Conservation (phyloP, 2,113 vertebrate species). For the Myanophis thanlyinensis region DNA sequence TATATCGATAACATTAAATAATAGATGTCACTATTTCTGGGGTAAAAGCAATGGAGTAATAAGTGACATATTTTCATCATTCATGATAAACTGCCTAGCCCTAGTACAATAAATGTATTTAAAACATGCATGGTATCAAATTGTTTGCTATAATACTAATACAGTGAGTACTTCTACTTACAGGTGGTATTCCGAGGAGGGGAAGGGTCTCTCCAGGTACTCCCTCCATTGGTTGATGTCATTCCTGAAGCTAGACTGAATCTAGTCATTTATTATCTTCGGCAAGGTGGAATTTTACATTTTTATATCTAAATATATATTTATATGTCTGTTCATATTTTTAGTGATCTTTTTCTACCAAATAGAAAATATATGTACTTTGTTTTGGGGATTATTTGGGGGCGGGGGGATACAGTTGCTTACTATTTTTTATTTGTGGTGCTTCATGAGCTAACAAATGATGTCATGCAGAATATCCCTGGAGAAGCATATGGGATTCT, state of each 20-base stretch:
- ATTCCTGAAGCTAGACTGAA: slow-evolving; percentile 96
- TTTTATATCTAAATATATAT: too few species aligned
- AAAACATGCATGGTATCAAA: background rate
- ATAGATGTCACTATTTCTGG: slow-evolving; percentile 4
- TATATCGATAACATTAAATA: background rate
- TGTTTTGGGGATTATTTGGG: background rate
- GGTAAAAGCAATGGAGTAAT: background rate
- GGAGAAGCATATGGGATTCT: background rate
- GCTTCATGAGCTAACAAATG: slow-evolving; percentile 18
- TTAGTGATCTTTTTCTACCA: slow-evolving; percentile 3
- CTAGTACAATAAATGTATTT: slow-evolving; percentile 11
- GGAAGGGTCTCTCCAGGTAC: slow-evolving; percentile 90
- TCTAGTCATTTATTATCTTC: slow-evolving; percentile 96
- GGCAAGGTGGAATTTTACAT: slow-evolving; percentile 78
- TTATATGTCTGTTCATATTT: background rate
- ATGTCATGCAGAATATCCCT: background rate
- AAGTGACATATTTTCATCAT: slow-evolving; percentile 5
- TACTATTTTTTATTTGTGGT: slow-evolving; percentile 4
- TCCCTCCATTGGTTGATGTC: slow-evolving; percentile 94
- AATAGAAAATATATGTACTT: background rate
- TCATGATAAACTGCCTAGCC: background rate
- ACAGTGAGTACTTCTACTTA: slow-evolving; percentile 26
- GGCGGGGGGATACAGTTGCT: background rate
- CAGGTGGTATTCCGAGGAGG: slow-evolving; percentile 96
- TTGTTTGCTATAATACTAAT: background rate